These are phyloP conservation scores for Pygocentrus nattereri DNA, from an alignment of 2,797 vertebrate genomes.

Conservation along the genomic window DNA sequence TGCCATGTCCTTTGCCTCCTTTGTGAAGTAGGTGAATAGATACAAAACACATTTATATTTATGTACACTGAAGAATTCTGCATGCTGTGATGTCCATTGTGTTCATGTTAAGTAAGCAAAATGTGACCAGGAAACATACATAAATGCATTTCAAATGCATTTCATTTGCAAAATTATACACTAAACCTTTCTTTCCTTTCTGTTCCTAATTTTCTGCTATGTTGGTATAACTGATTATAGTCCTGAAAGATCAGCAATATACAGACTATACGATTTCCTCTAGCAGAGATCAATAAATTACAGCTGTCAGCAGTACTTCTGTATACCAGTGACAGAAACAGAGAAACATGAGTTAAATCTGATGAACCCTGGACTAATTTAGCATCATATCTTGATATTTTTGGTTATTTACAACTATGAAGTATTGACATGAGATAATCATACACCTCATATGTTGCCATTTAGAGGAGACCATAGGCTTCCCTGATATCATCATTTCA, in stretches of 20 bases:
- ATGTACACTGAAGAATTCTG: conserved; percentile 45
- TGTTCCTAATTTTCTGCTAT: background rate
- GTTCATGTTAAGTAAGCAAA: background rate
- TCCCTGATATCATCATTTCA: too few species aligned
- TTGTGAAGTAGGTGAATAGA: conserved; percentile 68
- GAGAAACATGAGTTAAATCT: too few species aligned
- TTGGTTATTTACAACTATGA: too few species aligned
- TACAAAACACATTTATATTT: conserved; percentile 22
- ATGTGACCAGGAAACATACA: background rate
- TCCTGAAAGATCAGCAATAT: background rate
- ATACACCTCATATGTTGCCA: too few species aligned
- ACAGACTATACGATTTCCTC: background rate
- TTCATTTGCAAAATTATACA: background rate
- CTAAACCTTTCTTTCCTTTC: background rate
- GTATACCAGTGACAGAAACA: too few species aligned
- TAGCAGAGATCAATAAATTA: background rate
- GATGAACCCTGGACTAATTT: too few species aligned
- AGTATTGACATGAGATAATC: too few species aligned
- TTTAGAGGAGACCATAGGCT: too few species aligned
- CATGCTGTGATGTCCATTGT: background rate
- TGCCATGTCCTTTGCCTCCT: conserved; percentile 61
- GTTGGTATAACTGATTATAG: background rate
- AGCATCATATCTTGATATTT: too few species aligned
- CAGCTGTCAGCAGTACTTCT: background rate
- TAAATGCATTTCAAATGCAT: background rate